phyloP scores from a whole-genome alignment of 1,140 invertebrate species.

The Trichomalopsis sarcophagae region DNA sequence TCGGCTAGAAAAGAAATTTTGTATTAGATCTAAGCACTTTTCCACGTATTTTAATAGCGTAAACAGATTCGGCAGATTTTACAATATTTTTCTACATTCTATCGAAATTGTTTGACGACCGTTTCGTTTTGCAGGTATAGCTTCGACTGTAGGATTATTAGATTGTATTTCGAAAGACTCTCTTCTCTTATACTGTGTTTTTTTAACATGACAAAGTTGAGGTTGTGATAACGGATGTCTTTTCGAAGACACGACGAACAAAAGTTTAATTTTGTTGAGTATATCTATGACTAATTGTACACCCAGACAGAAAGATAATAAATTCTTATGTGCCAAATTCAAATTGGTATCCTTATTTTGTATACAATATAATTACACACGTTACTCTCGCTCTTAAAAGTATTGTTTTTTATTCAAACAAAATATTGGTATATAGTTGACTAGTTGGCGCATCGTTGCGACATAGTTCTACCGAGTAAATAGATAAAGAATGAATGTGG shows the following conservation, averaged over 20 bases:
- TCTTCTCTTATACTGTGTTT: neutral
- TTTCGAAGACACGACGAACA: neutral
- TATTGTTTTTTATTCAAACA: too few species aligned
- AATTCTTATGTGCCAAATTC: conserved; percentile 12
- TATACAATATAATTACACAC: too few species aligned
- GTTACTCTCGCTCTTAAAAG: too few species aligned
- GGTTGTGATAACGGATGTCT: conserved; percentile 14
- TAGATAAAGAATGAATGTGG: too few species aligned
- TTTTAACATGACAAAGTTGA: neutral
- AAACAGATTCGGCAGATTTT: neutral
- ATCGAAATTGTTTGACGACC: too few species aligned
- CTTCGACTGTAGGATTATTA: neutral
- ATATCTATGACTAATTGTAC: neutral
- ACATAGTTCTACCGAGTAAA: too few species aligned
- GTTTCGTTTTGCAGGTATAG: conserved; percentile 10
- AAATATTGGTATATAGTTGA: too few species aligned
- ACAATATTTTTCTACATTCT: neutral
- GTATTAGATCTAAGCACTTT: neutral
- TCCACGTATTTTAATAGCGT: neutral
- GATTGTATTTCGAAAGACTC: neutral
- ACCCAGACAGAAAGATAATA: neutral
- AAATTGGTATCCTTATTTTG: neutral
- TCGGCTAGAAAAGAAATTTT: neutral
- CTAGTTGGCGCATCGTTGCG: too few species aligned
- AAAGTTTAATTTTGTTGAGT: neutral